A percentile compares a stretch with the other conserved stretches of the same genome.
These are phyloP conservation scores for Brenthis ino DNA, from an alignment of 2,888 invertebrate genomes.

Conservation along the genomic window DNA sequence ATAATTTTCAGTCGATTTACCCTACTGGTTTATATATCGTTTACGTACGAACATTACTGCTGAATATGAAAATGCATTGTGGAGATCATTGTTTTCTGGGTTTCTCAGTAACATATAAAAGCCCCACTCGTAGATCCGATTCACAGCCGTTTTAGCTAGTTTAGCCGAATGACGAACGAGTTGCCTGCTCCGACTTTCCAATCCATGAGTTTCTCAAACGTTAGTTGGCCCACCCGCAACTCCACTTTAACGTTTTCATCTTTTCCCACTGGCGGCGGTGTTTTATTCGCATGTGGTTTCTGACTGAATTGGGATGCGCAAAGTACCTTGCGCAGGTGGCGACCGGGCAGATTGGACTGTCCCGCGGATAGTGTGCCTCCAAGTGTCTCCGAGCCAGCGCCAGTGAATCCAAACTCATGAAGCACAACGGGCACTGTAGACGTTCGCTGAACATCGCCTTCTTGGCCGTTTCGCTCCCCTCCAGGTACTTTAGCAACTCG, in stretches of 20 bases:
- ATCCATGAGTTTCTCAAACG: slow-evolving; percentile 11
- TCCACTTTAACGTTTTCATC: slow-evolving; percentile 91
- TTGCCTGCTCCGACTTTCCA: slow-evolving; percentile 31
- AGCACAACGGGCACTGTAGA: slow-evolving; percentile 88
- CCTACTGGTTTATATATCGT: slow-evolving; percentile 69
- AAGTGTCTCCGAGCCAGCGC: slow-evolving; percentile 88
- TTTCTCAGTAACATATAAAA: slow-evolving; percentile 43
- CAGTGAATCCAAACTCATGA: slow-evolving; percentile 84
- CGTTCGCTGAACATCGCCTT: slow-evolving; percentile 43
- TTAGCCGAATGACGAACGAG: slow-evolving; percentile 36
- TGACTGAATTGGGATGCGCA: slow-evolving; percentile 92
- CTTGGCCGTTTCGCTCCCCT: slow-evolving; percentile 42
- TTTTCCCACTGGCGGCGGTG: slow-evolving; percentile 91
- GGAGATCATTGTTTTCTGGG: slow-evolving; percentile 66
- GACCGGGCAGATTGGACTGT: slow-evolving; percentile 91
- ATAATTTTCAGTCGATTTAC: slow-evolving; percentile 81
- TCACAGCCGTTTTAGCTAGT: slow-evolving; percentile 47
- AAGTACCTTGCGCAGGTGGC: slow-evolving; percentile 88
- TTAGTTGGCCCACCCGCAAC: slow-evolving; percentile 80
- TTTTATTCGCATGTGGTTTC: slow-evolving; percentile 93
- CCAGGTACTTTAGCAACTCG: slow-evolving; percentile 51
- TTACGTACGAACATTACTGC: slow-evolving; percentile 54
- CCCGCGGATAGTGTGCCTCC: slow-evolving; percentile 92
- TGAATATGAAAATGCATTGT: slow-evolving; percentile 69
- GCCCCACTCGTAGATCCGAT: slow-evolving; percentile 48